Base-by-base conservation (phyloP, 2,888 invertebrate genomes). In the Coremacera marginata region DNA sequence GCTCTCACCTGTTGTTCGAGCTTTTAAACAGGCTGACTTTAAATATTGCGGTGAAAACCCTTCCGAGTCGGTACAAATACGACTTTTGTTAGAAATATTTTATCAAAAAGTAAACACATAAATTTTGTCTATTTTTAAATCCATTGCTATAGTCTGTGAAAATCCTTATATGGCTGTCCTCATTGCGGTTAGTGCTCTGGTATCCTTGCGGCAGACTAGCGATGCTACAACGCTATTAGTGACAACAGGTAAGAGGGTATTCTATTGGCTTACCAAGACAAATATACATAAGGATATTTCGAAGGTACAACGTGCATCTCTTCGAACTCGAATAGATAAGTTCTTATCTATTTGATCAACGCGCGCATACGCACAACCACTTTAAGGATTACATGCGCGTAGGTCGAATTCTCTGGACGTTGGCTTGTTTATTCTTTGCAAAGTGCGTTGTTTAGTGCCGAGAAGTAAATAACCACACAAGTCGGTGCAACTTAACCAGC, bases 341-440 rank as follows among this genome's bases (percentile, higher is more conserved):
- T 67, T 68, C 67, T 74, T 74, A 74, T 74, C 67, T 74, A 55
- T 57, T 52, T 62, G 55, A 74, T 74, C 74, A 49, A 51, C 25
- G 65, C 52, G 44, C 73, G 25, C 72, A 60, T 71, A 44, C 22
- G 49, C 63, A 34, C 63, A 34, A 63, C 49, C 74, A 67, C 67
- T 74, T 37, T 67, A 57, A 74, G 74, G 74, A 55, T 65, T 67
- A 44, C 74, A 49, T 11, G 27, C 51, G 27, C 51, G 34, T 67
- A 68, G 51, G 22, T 67, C 5, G 22, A 67, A 37, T 19, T 67
- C 22, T 34, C 9, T 67, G n/a, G 5, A 22, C n/a, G 37, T 44
- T 65, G 34, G 44, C 7, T 65, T 65, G 34, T 5, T 65, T 19
- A 65, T 31, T 22, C n/a, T 22, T 55, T 7, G 55, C 22, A n/a